Base-by-base conservation (phyloP, 1,140 invertebrate species). In the Saccostrea glomerata region DNA sequence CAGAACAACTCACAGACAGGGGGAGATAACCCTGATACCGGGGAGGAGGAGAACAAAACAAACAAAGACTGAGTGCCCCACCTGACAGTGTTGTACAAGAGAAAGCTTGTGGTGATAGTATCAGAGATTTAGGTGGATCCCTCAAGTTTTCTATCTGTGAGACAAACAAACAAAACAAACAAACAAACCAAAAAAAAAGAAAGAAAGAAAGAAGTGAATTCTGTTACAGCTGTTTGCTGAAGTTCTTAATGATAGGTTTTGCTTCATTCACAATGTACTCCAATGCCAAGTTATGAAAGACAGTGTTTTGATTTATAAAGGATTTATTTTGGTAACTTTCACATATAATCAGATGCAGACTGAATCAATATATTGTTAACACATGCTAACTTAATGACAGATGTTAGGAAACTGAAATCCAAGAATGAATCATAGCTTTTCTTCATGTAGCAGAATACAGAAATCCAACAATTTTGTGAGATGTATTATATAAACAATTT, bases 11-110 rank as follows among this genome's bases (percentile, higher is more conserved):
- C 55, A 25, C 77, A 40, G 55, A 86, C 83, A 63, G 77, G 47
- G 47, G 47, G 82, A 70, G 90, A 90, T 12, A 92, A 92, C 84
- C 86, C 89, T 23, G 92, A 93, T 30, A 93, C 92, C 2, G 92
- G 92, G 9, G 92, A 93, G 66, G 92, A 92, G 25, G 92, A 92
- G 63, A 82, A 82, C 47, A 84, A 86, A 0, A 90, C 86, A 55
- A 87, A 85, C 55, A 86, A 84, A 20, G 54, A 84, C 13, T 55
- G 54, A 84, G 30, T 23, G 30, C 30, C 82, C 23, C 40, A n/a
- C 20, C 82, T 23, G 82, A 84, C 17, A 82, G 15, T 82, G 73
- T 30, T 84, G 77, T 25, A 12, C 12, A 17, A 12, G 40, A 9
- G 7, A 0, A 55, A 6, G 4, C n/a, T 84, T 55, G 82, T 54